Evolutionary conservation across 1,140 invertebrate genomes (phyloP), one percentile per base, ranked within the genome.

Genomic region (Pseudomyrmex cubaensis): DNA sequence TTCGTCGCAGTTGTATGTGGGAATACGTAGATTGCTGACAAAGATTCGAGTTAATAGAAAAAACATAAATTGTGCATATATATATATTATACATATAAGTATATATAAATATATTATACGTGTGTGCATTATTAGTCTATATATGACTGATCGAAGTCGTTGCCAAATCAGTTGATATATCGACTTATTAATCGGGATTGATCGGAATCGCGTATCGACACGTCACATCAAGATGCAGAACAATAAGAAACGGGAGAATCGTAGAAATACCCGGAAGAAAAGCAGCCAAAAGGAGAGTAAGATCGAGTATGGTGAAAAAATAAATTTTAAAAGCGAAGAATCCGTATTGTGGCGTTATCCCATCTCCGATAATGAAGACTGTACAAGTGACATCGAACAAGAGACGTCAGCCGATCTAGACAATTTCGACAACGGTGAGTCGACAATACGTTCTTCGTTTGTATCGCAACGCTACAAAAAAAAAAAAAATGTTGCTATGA

Each of bases 261-360:
- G 54, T n/a, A 57, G 56, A 15, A 54, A 13, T 12, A 57, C 15
- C 2, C 76, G 76, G 0, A 59, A 44, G 3, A 70, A 17, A 50
- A 22, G n/a, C 20, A 70, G 25, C 25, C 25, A 22, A 20, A 80
- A 80, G 7, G 76, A 80, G 3, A 56, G 70, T 0, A 80, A 80
- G 4, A 50, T 50, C 35, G 75, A 57, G n/a, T 25, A 25, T 25
- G 1, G n/a, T 1, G 64, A 56, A 13, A 48, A 20, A 8, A 48
- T 17, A 20, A 77, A 44, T 0, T 10, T 25, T 62, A 77, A 20
- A n/a, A 80, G 12, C 8, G 76, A 80, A 2, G 66, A 70, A 12
- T 13, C 10, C 8, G 0, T 35, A 5, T 1, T 1, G 13, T 80
- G 76, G 64, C 20, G 25, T n/a, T 44, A 66, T 52, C 0, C 52